Percentiles rank a stretch among this genome's conserved stretches.
Conservation (phyloP, 2,888 invertebrate species). For the Anticlea derivata region DNA sequence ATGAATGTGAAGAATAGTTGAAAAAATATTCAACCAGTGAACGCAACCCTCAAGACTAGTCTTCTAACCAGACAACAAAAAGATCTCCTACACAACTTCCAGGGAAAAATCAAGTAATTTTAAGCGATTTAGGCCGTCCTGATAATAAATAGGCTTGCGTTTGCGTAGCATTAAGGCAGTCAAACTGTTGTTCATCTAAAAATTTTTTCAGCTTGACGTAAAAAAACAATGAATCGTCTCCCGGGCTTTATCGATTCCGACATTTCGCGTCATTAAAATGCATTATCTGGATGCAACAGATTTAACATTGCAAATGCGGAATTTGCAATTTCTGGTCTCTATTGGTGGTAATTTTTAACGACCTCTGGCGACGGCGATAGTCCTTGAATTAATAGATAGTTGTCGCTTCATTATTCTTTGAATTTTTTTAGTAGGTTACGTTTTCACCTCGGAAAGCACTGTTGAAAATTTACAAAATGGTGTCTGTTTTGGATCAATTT, state of each 20-base stretch:
- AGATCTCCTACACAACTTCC: too few species aligned
- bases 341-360: conserved; percentile 81
- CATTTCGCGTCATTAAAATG: conserved; percentile 84
- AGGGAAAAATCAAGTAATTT: too few species aligned
- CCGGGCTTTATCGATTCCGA: conserved; percentile 63
- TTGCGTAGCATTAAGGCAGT: too few species aligned
- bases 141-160: too few species aligned
- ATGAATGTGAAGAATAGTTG: too few species aligned
- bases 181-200: too few species aligned
- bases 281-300: conserved; percentile 76
- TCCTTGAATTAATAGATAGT: conserved; percentile 72
- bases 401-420: conserved; percentile 50
- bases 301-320: conserved; percentile 82
- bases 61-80: too few species aligned
- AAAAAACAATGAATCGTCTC: conserved; percentile 13
- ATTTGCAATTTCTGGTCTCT: conserved; percentile 69
- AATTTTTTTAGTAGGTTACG: conserved; percentile 38
- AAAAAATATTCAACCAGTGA: too few species aligned
- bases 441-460: not conserved
- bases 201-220: not conserved
- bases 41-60: too few species aligned
- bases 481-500: too few species aligned
- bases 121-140: too few species aligned
- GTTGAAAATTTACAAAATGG: not conserved
- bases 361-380: conserved; percentile 62